Evolutionary conservation across 2,888 invertebrate genomes (phyloP).

Genomic region (Agriotes lineatus): DNA sequence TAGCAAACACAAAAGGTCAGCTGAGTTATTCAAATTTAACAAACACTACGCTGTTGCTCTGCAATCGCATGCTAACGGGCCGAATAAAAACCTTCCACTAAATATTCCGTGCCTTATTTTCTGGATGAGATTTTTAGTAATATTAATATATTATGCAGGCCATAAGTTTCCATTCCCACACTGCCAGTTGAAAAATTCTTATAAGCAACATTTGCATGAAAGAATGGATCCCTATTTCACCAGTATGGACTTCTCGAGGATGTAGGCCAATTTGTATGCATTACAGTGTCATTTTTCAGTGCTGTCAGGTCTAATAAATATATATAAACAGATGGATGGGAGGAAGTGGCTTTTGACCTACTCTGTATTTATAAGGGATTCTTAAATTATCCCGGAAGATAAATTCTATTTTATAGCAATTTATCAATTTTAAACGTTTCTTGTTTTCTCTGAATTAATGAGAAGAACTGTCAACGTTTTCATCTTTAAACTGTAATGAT

Average conservation of each 20-base stretch:
- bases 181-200: constrained; percentile 7
- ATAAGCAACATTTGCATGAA: constrained; percentile 18
- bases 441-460: too few species aligned
- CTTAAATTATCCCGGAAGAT: neutral
- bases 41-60: too few species aligned
- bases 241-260: constrained; percentile 13
- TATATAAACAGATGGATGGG: constrained; percentile 20
- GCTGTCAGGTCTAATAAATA: constrained; percentile 28
- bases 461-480: too few species aligned
- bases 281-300: constrained; percentile 35
- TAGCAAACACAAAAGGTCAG: too few species aligned
- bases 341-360: constrained; percentile 19
- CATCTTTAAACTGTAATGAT: too few species aligned
- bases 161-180: neutral
- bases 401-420: too few species aligned
- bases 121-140: neutral
- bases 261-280: constrained; percentile 37
- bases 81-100: too few species aligned
- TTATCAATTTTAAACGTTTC: too few species aligned
- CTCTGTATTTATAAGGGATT: neutral
- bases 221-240: neutral
- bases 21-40: too few species aligned
- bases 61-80: too few species aligned
- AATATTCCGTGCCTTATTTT: neutral
- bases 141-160: neutral